Evolutionary conservation across 2,797 vertebrate genomes (phyloP).

Genomic region (Ptychobarbus kaznakovi): DNA sequence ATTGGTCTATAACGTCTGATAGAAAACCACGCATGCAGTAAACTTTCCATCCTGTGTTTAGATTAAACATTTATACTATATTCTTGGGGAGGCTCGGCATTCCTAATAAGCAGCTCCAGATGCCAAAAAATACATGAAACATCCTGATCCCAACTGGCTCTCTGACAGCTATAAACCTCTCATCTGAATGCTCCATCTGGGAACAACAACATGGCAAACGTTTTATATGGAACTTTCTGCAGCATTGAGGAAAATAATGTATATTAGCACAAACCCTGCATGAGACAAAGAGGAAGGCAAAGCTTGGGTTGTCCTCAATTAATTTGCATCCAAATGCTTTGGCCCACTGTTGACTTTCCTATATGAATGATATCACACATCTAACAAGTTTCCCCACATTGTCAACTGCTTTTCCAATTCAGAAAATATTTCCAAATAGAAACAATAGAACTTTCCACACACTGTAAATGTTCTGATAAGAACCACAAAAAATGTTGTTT

Average conservation of each 20-base stretch:
- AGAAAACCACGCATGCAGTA: conserved; percentile 50
- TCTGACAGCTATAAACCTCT: conserved; percentile 58
- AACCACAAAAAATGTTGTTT: neutral
- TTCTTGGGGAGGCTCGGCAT: conserved; percentile 60
- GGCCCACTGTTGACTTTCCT: conserved; percentile 36
- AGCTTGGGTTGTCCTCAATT: conserved; percentile 52
- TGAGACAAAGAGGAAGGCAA: conserved; percentile 48
- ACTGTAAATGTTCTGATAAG: conserved; percentile 9
- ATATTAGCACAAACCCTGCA: conserved; percentile 35
- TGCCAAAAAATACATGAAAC: conserved; percentile 57
- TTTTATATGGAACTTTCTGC: conserved; percentile 59
- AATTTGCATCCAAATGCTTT: conserved; percentile 58
- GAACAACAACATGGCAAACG: conserved; percentile 54
- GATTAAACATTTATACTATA: conserved; percentile 68
- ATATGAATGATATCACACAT: conserved; percentile 26
- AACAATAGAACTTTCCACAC: conserved; percentile 28
- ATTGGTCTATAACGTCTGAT: conserved; percentile 11
- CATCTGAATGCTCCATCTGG: conserved; percentile 55
- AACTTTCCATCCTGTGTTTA: conserved; percentile 56
- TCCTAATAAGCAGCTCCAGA: conserved; percentile 57
- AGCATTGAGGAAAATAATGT: conserved; percentile 52
- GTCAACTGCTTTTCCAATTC: conserved; percentile 32
- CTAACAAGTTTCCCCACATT: conserved; percentile 24
- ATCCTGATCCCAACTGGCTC: conserved; percentile 58
- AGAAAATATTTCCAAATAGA: conserved; percentile 29